Percentiles rank a stretch among this genome's conserved stretches.
phyloP scores from a whole-genome alignment of 2,888 invertebrate genomes.

The Steinernema carpocapsae region DNA sequence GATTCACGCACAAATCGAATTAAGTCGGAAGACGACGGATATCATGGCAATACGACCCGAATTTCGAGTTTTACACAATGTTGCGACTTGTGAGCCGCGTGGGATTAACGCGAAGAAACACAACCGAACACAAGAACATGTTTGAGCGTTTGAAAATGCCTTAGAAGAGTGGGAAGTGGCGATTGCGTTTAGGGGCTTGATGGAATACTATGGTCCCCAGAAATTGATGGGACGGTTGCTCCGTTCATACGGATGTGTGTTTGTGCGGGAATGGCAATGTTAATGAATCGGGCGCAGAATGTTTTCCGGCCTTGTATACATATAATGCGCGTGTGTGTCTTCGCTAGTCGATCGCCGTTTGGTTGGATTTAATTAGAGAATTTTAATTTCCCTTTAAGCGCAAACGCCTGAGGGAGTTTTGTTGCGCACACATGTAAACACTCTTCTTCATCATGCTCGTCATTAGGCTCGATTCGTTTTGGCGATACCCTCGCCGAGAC shows the following conservation, averaged over 20 bases:
- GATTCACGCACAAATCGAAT: slow-evolving; percentile 27
- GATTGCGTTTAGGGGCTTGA: no score
- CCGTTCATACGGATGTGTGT: slow-evolving; percentile 23
- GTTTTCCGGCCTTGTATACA: slow-evolving; percentile 33
- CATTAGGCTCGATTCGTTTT: slow-evolving; percentile 11
- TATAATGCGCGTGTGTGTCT: slow-evolving; percentile 29
- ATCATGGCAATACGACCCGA: slow-evolving; percentile 24
- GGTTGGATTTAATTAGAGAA: slow-evolving; percentile 34
- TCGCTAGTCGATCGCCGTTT: slow-evolving; percentile 30
- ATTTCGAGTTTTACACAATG: slow-evolving; percentile 14
- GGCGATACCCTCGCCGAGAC: background rate
- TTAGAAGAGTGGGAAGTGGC: no score
- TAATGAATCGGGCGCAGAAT: slow-evolving; percentile 35
- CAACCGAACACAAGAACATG: background rate
- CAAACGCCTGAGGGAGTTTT: slow-evolving; percentile 29
- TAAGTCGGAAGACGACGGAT: slow-evolving; percentile 28
- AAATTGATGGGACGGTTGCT: no score
- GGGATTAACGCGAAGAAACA: slow-evolving; percentile 7
- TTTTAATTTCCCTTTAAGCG: slow-evolving; percentile 34
- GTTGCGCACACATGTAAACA: slow-evolving; percentile 27
- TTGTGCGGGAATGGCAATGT: slow-evolving; percentile 29
- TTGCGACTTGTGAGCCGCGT: slow-evolving; percentile 10
- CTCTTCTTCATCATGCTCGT: slow-evolving; percentile 31
- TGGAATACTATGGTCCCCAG: no score
- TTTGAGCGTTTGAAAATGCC: no score